Base-by-base conservation (phyloP, 2,797 vertebrate genomes). In the Anableps anableps region DNA sequence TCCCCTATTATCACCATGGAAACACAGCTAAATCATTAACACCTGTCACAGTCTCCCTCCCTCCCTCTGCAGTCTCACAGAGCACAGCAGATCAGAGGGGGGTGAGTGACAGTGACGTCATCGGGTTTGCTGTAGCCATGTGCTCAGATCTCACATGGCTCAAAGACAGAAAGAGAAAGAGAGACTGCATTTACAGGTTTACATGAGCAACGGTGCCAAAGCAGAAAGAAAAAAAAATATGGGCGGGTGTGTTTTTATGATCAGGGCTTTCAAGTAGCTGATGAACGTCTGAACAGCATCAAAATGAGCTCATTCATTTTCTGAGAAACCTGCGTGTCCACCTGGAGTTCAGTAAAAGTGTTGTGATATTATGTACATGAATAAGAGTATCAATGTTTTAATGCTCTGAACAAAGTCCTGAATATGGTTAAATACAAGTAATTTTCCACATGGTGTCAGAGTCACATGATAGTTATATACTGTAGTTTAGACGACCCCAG, bases 91-190 rank as follows among this genome's bases (percentile, higher is more conserved):
- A 80, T 5, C 70, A 26, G 84, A 79, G 88, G 41, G n/a, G 74
- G 85, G 81, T 51, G 83, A 80, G 83, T 76, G 72, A 48, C 26
- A 50, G 70, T 90, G 92, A 97, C 94, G 94, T 97, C 90, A 96
- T 70, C 70, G 0, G 81, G 71, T 89, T 92, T 70, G 85, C 81
- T 76, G 84, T 86, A 89, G 84, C 97, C 98, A 97, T 95, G 97
- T 97, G 97, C 97, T 97, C 91, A 0, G 81, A 77, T 76, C 91
- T 95, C 97, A 97, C 96, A 94, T 97, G 97, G 97, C 95, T 83
- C 79, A 4, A 13, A 50, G 92, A 92, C 80, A 6, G 23, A 51
- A 91, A 92, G 85, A 50, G 82, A 34, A 70, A 72, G 51, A 36
- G 68, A 45, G 16, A 43, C 53, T 0, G 89, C 86, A 80, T 81